Conservation (phyloP, 2,797 vertebrate genomes). For the Lates japonicus region DNA sequence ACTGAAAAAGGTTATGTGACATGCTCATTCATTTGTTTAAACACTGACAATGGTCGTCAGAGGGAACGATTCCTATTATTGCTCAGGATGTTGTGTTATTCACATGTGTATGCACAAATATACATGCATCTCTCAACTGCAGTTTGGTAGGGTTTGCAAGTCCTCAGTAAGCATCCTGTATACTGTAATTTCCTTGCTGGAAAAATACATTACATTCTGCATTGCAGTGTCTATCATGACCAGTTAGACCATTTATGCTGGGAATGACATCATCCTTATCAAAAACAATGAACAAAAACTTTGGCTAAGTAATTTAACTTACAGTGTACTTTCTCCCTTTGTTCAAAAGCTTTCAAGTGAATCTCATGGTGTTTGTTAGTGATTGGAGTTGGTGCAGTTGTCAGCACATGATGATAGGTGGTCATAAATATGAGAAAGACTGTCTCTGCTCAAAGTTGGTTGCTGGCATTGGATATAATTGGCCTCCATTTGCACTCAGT, state of each 20-base stretch:
- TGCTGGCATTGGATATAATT: not conserved
- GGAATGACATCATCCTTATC: slow-evolving; percentile 7
- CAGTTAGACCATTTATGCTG: slow-evolving; percentile 9
- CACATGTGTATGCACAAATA: not conserved
- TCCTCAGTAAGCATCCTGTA: not conserved
- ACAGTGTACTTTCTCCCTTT: not conserved
- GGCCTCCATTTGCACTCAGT: not conserved
- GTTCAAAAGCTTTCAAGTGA: not conserved
- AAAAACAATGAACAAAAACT: not conserved
- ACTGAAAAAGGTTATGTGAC: not conserved
- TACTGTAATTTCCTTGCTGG: slow-evolving; percentile 7
- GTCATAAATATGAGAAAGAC: not conserved
- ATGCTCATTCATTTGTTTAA: slow-evolving; percentile 11
- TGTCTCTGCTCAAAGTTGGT: not conserved
- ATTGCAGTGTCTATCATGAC: not conserved
- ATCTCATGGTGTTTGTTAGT: not conserved
- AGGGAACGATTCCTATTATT: not conserved
- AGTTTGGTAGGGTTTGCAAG: not conserved
- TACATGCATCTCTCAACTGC: slow-evolving; percentile 9
- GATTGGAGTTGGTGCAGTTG: not conserved
- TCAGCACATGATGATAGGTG: not conserved
- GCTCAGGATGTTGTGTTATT: not conserved
- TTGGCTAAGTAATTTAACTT: not conserved
- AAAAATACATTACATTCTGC: slow-evolving; percentile 2
- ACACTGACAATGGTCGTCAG: not conserved